Evolutionary conservation across 2,888 invertebrate genomes (phyloP).

Genomic region (Drosophila stalkeri): DNA sequence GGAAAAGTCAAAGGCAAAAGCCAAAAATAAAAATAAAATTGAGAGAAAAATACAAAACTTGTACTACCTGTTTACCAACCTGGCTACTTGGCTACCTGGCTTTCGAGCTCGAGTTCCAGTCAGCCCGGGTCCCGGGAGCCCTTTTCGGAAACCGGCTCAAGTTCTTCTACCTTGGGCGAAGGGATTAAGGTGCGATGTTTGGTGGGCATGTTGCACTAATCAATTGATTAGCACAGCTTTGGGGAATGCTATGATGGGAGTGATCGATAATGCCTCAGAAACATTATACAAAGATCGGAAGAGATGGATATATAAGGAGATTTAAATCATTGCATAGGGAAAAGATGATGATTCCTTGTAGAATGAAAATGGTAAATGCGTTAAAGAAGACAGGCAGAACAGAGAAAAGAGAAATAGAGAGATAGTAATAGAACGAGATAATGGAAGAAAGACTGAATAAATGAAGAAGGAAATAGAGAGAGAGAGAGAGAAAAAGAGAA

Average conservation of each 20-base stretch:
- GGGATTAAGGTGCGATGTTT: conserved; percentile 37
- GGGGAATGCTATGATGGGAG: conserved; percentile 9
- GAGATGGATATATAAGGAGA: neutral
- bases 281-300: neutral
- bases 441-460: too few relatives aligned
- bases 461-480: neutral
- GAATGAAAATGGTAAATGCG: neutral
- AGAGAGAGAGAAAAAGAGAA: neutral
- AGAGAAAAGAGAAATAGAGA: neutral
- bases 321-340: neutral
- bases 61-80: conserved; percentile 21
- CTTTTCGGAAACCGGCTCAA: conserved; percentile 9
- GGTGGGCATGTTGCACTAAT: conserved; percentile 58
- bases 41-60: neutral
- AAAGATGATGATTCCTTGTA: neutral
- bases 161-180: neutral
- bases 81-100: conserved; percentile 22
- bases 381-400: neutral
- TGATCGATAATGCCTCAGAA: neutral
- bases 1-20: conserved; percentile 63
- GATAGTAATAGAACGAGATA: neutral
- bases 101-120: neutral
- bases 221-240: conserved; percentile 46
- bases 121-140: neutral
- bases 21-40: conserved; percentile 11